These are phyloP conservation scores for Dryoscopus gambensis DNA, from an alignment of 2,113 vertebrate genomes.

Conservation along the genomic window DNA sequence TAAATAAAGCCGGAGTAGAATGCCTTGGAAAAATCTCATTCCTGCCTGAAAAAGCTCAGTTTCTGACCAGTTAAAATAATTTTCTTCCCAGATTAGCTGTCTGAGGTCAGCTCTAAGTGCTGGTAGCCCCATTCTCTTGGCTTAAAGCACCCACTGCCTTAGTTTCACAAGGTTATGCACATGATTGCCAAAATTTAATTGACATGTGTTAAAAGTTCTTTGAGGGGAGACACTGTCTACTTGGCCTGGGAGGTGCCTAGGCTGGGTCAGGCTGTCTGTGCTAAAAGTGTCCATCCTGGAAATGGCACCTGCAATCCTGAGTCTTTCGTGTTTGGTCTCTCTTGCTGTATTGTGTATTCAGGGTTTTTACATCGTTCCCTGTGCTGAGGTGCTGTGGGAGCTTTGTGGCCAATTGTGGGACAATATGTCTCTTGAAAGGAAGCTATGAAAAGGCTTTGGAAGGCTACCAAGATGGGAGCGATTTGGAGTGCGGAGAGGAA, in stretches of 20 bases:
- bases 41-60: accelerated
- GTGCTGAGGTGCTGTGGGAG: neutral
- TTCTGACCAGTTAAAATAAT: neutral
- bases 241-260: neutral
- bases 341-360: neutral
- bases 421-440: neutral
- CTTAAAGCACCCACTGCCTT: neutral
- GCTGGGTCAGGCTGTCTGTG: neutral
- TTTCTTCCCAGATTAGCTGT: neutral
- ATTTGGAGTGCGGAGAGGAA: neutral
- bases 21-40: neutral
- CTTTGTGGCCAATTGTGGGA: neutral
- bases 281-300: neutral
- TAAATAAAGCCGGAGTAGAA: neutral
- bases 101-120: neutral
- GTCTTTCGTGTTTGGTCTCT: neutral
- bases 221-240: neutral
- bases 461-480: neutral
- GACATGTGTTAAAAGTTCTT: neutral
- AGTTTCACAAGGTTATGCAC: neutral
- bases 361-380: neutral
- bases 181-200: neutral
- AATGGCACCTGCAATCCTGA: neutral
- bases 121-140: neutral
- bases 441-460: neutral